phyloP scores from a whole-genome alignment of 2,888 invertebrate species.

The Rhogogaster chlorosoma region DNA sequence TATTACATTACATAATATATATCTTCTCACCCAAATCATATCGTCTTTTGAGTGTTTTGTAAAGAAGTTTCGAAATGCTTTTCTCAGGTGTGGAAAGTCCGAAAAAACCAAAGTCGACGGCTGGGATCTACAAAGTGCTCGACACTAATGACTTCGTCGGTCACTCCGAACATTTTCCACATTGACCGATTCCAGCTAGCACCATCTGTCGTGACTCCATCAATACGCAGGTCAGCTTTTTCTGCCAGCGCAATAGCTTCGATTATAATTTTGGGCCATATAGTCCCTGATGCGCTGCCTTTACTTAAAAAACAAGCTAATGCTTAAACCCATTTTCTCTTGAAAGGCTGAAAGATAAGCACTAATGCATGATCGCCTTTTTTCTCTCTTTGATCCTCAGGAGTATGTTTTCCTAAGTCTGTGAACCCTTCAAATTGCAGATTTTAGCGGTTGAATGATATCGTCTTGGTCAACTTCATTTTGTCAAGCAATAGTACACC shows the following conservation, averaged over 20 bases:
- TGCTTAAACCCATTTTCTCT: background rate
- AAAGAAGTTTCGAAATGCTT: background rate
- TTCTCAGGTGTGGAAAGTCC: background rate
- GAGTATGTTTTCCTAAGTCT: background rate
- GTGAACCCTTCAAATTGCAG: background rate
- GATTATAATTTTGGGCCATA: background rate
- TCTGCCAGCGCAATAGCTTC: background rate
- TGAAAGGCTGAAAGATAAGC: background rate
- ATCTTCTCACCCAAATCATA: background rate
- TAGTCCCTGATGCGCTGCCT: background rate
- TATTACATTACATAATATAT: background rate
- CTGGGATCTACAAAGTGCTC: background rate
- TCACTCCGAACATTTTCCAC: background rate
- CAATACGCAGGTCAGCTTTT: background rate
- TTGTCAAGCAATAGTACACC: background rate
- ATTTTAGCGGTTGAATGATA: background rate
- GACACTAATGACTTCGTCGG: background rate
- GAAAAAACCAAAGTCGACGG: background rate
- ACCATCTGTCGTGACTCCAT: background rate
- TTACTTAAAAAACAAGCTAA: constrained; percentile 6
- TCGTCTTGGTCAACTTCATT: background rate
- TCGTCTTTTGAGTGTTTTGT: background rate
- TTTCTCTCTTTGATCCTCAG: background rate
- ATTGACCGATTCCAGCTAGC: background rate
- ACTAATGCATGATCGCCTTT: constrained; percentile 8